Evolutionary conservation across 2,888 invertebrate species (phyloP), one percentile per base, ranked within the genome.

Genomic region (Hyles lineata): DNA sequence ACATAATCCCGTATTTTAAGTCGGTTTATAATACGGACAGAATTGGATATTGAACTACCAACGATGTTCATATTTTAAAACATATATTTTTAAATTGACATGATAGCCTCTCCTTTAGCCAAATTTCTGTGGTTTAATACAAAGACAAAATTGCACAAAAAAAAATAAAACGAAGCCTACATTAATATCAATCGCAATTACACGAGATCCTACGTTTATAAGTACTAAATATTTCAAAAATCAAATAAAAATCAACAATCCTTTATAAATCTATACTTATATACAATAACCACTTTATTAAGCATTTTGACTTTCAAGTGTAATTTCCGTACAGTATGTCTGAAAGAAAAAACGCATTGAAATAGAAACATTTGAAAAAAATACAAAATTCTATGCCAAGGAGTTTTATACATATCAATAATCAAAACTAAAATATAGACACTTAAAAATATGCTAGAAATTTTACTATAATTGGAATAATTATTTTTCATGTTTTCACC

Each of bases 201-300:
- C 67, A 67, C 43, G 63, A 43, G 50, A 67, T 67, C 67, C 43
- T 63, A 55, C 55, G 6, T n/a, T 55, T 55, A 63, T 67, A 67
- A 67, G 67, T 67, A 67, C 67, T 67, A 67, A 63, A 63, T 35
- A 63, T 67, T 21, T 67, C 21, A 19, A 29, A 43, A 67, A 67
- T 67, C 23, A 67, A 50, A 67, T 67, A 67, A 50, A 50, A 67
- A 67, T 67, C 50, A 67, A 67, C 67, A 67, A 50, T 50, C 8
- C 29, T 29, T 2, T 62, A 25, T 25, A n/a, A 67, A 67, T 43
- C 43, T 67, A 67, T 67, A 50, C 17, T 67, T 23, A 50, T 67
- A 67, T 50, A 50, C 23, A 50, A 50, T 67, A 50, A 23, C 67
- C 17, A 50, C 23, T 7, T 2, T 8, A 25, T 63, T 17, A 23